Base-by-base conservation (phyloP, 2,888 invertebrate species). In the Eupithecia centaureata region DNA sequence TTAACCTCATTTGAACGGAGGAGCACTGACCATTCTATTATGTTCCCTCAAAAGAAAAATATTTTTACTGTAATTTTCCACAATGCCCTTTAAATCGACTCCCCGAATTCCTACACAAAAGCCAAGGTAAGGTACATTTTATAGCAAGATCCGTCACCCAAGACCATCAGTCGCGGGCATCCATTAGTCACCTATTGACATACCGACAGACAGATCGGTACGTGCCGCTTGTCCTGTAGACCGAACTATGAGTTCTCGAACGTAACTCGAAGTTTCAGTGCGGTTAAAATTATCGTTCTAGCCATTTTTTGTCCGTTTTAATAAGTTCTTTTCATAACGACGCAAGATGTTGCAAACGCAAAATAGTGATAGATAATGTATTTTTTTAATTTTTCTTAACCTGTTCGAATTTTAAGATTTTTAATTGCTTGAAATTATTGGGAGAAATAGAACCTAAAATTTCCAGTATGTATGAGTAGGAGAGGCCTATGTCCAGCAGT, bases 121-220 rank as follows among this genome's bases (percentile, higher is more conserved):
- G 47, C 22, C 22, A 56, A 38, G 61, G 61, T 61, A 54, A 32
- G 35, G 38, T 35, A 67, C 54, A 69, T 67, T 70, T 70, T 68
- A 67, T 67, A 76, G 54, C 66, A 52, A 69, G 63, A 75, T 80
- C 80, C 82, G 82, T 85, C 84, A 84, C 79, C 79, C 68, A 71
- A 76, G 77, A 78, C 77, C 76, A 77, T 70, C 70, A 70, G 66
- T 70, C 70, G 66, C 58, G 66, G 66, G 77, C 77, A 71, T 81
- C 86, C 89, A 90, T 90, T 90, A 89, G 87, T 90, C 86, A 89
- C 85, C 85, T 86, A 89, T 86, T 87, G 90, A 89, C 90, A 85
- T 79, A 86, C 82, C 78, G 86, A 86, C 86, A 87, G 89, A 87
- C 86, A 87, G 86, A 87, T 87, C 86, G 81, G 82, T 85, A 83